These are phyloP conservation scores for Sminthurinus signatus DNA, from an alignment of 1,140 invertebrate genomes.

Conservation along the genomic window DNA sequence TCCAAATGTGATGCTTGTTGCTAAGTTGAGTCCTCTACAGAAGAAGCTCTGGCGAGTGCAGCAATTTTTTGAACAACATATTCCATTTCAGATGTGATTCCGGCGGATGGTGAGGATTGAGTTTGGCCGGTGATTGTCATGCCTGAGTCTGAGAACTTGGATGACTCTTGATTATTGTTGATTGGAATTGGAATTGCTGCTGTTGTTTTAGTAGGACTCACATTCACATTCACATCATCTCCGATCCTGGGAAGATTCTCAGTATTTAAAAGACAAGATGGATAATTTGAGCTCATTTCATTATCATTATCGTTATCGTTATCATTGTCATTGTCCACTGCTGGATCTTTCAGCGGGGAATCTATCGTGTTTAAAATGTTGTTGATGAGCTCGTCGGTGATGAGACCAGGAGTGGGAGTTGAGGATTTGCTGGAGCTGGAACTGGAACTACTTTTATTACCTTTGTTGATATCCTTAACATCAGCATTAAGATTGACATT, in stretches of 20 bases:
- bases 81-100: slow-evolving; percentile 67
- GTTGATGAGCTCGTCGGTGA: background rate
- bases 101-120: slow-evolving; percentile 46
- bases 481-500: too few relatives aligned
- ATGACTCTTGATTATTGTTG: slow-evolving; percentile 2
- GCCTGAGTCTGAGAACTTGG: too few relatives aligned
- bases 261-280: background rate
- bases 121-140: background rate
- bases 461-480: too few relatives aligned
- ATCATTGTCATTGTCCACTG: too few relatives aligned
- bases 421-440: too few relatives aligned
- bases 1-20: slow-evolving; percentile 42
- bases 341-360: background rate
- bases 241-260: slow-evolving; percentile 6
- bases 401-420: too few relatives aligned
- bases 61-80: slow-evolving; percentile 76
- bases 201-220: background rate
- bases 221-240: too few relatives aligned
- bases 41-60: slow-evolving; percentile 62
- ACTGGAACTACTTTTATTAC: too few relatives aligned
- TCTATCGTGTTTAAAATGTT: background rate
- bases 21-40: slow-evolving; percentile 45
- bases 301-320: too few relatives aligned
- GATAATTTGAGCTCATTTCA: too few relatives aligned
- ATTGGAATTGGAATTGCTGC: background rate